Evolutionary conservation across 2,888 invertebrate species (phyloP).

Genomic region (Andrena bucephala): DNA sequence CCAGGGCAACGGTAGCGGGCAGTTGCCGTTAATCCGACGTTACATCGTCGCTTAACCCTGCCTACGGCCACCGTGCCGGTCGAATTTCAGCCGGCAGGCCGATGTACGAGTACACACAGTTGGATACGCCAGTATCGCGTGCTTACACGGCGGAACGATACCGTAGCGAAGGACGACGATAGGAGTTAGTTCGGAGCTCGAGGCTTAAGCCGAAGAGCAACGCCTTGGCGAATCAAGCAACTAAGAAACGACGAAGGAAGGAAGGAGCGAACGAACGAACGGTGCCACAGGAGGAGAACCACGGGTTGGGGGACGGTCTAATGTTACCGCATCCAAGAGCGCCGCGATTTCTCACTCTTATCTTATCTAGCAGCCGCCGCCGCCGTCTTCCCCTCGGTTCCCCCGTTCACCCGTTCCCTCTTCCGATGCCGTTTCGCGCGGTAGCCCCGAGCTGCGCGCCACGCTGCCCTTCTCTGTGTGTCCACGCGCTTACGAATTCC

Average conservation of each 20-base stretch:
- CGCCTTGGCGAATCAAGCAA: conserved; percentile 24
- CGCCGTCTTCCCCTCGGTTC: conserved; percentile 45
- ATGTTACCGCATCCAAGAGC: conserved; percentile 81
- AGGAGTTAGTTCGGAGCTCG: conserved; percentile 54
- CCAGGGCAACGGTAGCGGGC: conserved; percentile 41
- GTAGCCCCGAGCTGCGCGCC: conserved; percentile 29
- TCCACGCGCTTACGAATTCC: conserved; percentile 42
- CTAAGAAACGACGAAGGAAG: conserved; percentile 26
- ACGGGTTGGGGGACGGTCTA: conserved; percentile 67
- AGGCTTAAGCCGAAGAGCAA: conserved; percentile 53
- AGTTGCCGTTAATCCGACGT: conserved; percentile 71
- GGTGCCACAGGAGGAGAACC: conserved; percentile 5
- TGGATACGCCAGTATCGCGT: conserved; percentile 42
- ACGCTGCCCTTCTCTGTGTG: conserved; percentile 29
- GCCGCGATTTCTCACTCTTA: conserved; percentile 83
- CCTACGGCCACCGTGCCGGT: conserved; percentile 9
- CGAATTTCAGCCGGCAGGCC: conserved; percentile 40
- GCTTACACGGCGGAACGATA: conserved; percentile 53
- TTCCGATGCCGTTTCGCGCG: conserved; percentile 51
- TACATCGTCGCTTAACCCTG: conserved; percentile 55
- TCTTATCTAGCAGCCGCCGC: conserved; percentile 77
- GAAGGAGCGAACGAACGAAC: not conserved
- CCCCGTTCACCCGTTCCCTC: conserved; percentile 46
- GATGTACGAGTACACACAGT: conserved; percentile 10
- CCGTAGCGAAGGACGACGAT: conserved; percentile 29